Conservation (phyloP, 2,888 invertebrate genomes). For the Mystacides longicornis region DNA sequence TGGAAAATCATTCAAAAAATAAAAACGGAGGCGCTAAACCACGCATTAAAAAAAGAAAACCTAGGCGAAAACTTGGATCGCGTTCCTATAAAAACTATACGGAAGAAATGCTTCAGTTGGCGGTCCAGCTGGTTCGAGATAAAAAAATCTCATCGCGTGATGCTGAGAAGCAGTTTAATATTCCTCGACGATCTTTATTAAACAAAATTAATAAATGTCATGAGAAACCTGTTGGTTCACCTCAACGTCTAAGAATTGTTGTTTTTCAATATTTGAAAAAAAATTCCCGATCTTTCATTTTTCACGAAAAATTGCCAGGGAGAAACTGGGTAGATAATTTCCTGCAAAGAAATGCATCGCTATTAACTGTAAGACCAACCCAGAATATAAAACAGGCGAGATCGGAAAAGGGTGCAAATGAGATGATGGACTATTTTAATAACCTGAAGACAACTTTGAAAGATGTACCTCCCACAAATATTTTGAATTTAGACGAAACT, state of each 20-base stretch:
- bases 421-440: not conserved
- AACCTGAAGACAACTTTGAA: not conserved
- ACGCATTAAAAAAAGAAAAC: not conserved
- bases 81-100: constrained; percentile 1
- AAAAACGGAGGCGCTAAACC: constrained; percentile 1
- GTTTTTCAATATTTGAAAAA: constrained; percentile 3
- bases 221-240: not conserved
- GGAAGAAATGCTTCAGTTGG: constrained; percentile 1
- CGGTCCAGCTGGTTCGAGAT: not conserved
- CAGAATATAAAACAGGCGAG: constrained; percentile 1
- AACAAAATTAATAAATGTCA: constrained; percentile 3
- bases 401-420: not conserved
- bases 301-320: not conserved
- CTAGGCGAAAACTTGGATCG: constrained; percentile 3
- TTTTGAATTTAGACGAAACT: constrained; percentile 3
- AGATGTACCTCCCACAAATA: constrained; percentile 5
- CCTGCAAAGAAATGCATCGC: not conserved
- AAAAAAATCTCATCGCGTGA: not conserved
- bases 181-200: not conserved
- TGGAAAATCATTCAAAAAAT: not conserved
- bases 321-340: constrained; percentile 1
- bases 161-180: constrained; percentile 3
- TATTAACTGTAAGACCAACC: not conserved
- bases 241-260: not conserved
- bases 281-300: not conserved